A percentile compares a stretch with the other conserved stretches of the same genome.
phyloP scores from a whole-genome alignment of 2,113 vertebrate species.

The Microtus richardsoni region DNA sequence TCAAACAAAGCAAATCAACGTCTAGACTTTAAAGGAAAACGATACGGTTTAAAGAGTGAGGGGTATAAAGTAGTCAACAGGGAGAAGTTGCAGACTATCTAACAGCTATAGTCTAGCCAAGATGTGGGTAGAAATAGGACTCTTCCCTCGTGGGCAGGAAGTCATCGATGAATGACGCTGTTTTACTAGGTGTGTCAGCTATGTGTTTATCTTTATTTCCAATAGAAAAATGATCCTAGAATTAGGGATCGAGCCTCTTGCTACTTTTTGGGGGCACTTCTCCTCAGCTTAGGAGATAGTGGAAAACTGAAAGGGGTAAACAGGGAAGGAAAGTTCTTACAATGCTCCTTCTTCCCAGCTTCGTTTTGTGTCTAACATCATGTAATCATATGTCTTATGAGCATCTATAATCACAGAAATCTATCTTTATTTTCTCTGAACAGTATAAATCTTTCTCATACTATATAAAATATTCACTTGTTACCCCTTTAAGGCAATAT shows the following conservation, averaged over 20 bases:
- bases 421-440: slow-evolving; percentile 52
- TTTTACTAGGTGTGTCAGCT: neutral
- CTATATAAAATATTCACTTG: slow-evolving; percentile 37
- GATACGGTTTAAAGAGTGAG: neutral
- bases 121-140: neutral
- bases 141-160: neutral
- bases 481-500: slow-evolving; percentile 44
- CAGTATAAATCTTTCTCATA: slow-evolving; percentile 32
- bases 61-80: neutral
- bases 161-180: neutral
- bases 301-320: neutral
- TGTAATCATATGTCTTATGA: slow-evolving; percentile 19
- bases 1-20: neutral
- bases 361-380: slow-evolving; percentile 50
- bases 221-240: slow-evolving; percentile 28
- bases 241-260: neutral
- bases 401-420: slow-evolving; percentile 27
- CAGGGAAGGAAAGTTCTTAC: neutral
- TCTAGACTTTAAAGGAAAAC: neutral
- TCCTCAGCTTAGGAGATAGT: neutral
- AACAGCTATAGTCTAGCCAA: neutral
- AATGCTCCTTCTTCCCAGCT: slow-evolving; percentile 21
- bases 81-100: neutral
- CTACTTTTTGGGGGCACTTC: neutral
- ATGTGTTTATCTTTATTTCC: neutral